Base-by-base conservation (phyloP, 2,888 invertebrate genomes). In the Pheosia tremula region DNA sequence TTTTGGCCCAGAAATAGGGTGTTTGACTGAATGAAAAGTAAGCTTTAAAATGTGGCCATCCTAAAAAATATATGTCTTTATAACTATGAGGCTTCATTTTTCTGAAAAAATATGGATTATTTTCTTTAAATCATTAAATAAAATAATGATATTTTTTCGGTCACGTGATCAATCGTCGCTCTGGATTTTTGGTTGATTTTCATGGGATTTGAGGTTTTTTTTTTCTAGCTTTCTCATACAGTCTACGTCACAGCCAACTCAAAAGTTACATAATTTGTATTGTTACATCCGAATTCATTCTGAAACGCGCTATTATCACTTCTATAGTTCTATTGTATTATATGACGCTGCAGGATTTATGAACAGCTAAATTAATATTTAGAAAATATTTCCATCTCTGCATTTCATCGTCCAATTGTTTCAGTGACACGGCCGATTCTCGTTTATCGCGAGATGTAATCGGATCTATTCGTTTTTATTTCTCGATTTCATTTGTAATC, bases 401-500 rank as follows among this genome's bases (percentile, higher is more conserved):
- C 56, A 24, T 36, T 56, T 56, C 56, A 56, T 56, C 56, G 56
- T 56, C 45, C 56, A 45, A 56, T 56, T 56, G 56, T 56, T 45
- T 56, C 45, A 45, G 11, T 56, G 56, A 56, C 56, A 56, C 36
- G 56, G 11, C 56, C 56, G 36, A 45, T 45, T 45, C 56, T 43
- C 56, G 43, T 45, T 56, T 45, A 56, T 56, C 66, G 62, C 66
- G 60, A 38, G 58, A 68, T 68, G 58, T 61, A 62, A 74, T 74
- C 70, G 63, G 64, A 56, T 56, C 56, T 66, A 73, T 56, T 75
- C 74, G 72, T 71, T 83, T 81, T 78, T 75, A 75, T 77, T 78
- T 82, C 75, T 75, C 67, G 77, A 79, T 82, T 83, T 83, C 82
- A 82, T 84, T 80, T 77, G 84, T 85, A 86, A 87, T 86, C 82